Conservation (phyloP, 1,140 invertebrate genomes). For the Pachypeltis micranthus region DNA sequence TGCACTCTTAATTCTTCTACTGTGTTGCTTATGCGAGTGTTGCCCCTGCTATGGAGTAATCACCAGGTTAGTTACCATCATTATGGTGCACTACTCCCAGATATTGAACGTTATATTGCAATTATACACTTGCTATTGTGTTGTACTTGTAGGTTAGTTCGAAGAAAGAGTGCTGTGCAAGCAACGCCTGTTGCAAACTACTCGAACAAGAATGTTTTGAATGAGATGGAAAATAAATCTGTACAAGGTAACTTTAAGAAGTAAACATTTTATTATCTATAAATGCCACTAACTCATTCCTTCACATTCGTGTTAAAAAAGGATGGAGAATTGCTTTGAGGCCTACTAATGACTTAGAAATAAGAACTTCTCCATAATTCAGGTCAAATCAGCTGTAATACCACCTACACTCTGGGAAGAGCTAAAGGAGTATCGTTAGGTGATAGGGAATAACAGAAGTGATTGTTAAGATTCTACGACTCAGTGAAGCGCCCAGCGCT, state of each 20-base stretch:
- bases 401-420: too few species aligned
- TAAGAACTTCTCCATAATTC: too few species aligned
- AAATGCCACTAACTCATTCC: too few species aligned
- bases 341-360: too few species aligned
- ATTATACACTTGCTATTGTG: background rate
- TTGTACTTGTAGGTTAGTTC: background rate
- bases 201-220: conserved; percentile 40
- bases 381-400: too few species aligned
- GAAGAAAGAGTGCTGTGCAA: conserved; percentile 59
- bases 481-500: too few species aligned
- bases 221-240: conserved; percentile 46
- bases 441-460: too few species aligned
- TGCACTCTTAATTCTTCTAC: conserved; percentile 54
- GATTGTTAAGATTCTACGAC: too few species aligned
- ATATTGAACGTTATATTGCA: conserved; percentile 16
- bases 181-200: conserved; percentile 57
- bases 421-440: too few species aligned
- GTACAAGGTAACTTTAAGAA: conserved; percentile 39
- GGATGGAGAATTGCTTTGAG: too few species aligned
- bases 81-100: conserved; percentile 15
- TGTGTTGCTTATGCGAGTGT: conserved; percentile 67
- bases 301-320: too few species aligned
- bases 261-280: too few species aligned
- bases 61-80: conserved; percentile 21
- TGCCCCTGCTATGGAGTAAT: conserved; percentile 56